Percentiles rank a stretch among this genome's conserved stretches.
Conservation (phyloP, 2,888 invertebrate genomes). For the Leucophenga montana region DNA sequence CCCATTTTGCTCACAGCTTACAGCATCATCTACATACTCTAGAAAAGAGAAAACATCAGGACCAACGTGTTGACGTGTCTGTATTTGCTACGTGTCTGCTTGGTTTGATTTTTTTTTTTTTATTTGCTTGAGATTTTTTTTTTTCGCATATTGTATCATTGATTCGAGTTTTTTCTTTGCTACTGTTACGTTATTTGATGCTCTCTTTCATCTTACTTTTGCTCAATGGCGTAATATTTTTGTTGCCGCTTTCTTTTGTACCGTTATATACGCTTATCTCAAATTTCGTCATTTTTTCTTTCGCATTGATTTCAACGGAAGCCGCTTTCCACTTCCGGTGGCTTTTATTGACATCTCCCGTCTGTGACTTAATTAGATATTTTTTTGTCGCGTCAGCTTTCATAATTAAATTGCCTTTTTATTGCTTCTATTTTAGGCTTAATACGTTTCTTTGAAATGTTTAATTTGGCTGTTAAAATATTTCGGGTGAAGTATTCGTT, state of each 20-base stretch:
- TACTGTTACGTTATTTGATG: background rate
- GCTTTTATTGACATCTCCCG: background rate
- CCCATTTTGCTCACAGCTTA: background rate
- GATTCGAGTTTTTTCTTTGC: too few species aligned
- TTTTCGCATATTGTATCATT: background rate
- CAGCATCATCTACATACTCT: slow-evolving; percentile 19
- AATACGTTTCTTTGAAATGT: background rate
- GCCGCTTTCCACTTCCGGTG: background rate
- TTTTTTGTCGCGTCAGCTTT: slow-evolving; percentile 7
- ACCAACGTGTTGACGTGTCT: slow-evolving; percentile 27
- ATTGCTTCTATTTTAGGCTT: background rate
- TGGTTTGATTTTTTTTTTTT: background rate
- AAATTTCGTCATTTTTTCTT: background rate
- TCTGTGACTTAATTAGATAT: background rate
- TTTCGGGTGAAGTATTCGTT: too few species aligned
- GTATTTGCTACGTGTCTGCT: slow-evolving; percentile 19
- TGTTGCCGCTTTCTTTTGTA: background rate
- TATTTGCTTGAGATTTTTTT: background rate
- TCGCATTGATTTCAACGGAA: background rate
- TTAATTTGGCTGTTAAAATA: background rate
- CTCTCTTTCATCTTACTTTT: background rate
- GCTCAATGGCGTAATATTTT: background rate
- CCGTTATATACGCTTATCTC: background rate
- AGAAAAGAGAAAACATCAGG: background rate
- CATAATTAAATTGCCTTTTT: slow-evolving; percentile 8